A percentile compares a stretch with the other conserved stretches of the same genome.
Evolutionary conservation across 2,888 invertebrate genomes (phyloP).

Genomic region (Pseudolycoriella hygida): DNA sequence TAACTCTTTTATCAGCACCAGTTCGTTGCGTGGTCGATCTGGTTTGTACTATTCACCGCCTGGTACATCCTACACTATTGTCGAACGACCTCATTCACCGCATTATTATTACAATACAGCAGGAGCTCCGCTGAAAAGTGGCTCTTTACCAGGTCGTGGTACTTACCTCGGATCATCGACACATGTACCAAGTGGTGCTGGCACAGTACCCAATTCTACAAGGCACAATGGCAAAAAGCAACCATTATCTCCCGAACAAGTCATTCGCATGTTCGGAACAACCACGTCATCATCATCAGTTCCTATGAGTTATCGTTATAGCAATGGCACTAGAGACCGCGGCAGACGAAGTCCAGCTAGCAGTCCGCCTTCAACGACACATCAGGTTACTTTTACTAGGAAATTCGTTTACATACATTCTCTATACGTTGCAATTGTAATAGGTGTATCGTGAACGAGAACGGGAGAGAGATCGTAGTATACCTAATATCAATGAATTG

Average conservation of each 20-base stretch:
- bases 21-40: constrained; percentile 37
- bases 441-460: constrained; percentile 17
- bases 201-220: constrained; percentile 23
- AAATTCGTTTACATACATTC: constrained; percentile 1
- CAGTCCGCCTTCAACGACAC: constrained; percentile 62
- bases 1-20: constrained; percentile 18
- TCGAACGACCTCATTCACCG: constrained; percentile 57
- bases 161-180: constrained; percentile 52
- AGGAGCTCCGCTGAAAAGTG: constrained; percentile 24
- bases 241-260: constrained; percentile 74
- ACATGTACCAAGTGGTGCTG: constrained; percentile 21
- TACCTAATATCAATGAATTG: constrained; percentile 53
- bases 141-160: constrained; percentile 30
- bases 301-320: constrained; percentile 31
- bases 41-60: constrained; percentile 74
- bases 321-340: constrained; percentile 27
- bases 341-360: constrained; percentile 45
- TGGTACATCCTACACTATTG: constrained; percentile 75
- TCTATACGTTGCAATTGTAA: neutral
- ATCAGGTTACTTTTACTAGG: constrained; percentile 35
- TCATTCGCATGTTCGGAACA: constrained; percentile 44
- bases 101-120: constrained; percentile 35
- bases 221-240: constrained; percentile 50
- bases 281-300: constrained; percentile 33
- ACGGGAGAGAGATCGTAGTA: constrained; percentile 36